A percentile compares a stretch with the other conserved stretches of the same genome.
phyloP scores from a whole-genome alignment of 2,797 vertebrate species.

The Eulemur rubriventer region DNA sequence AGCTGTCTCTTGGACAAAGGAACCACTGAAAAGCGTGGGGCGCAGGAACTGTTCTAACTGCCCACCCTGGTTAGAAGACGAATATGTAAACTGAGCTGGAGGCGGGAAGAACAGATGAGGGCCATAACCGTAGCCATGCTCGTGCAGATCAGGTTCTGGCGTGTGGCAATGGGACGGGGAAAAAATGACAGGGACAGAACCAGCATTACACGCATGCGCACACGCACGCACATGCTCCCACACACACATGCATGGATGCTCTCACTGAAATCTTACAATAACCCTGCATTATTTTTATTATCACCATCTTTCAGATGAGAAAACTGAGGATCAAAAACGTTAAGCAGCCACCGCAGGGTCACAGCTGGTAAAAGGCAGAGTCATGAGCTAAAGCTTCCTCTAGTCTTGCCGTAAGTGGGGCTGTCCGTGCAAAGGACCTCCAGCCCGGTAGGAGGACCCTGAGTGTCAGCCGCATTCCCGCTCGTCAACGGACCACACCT shows the following conservation, averaged over 20 bases:
- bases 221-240: not conserved
- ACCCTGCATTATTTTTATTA: not conserved
- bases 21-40: not conserved
- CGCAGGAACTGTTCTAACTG: not conserved
- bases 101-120: not conserved
- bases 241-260: no score
- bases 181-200: not conserved
- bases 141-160: not conserved
- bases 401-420: not conserved
- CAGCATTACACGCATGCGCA: accelerated
- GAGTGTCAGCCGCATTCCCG: not conserved
- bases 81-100: not conserved
- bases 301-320: not conserved
- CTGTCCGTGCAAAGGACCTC: not conserved
- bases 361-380: not conserved
- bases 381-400: not conserved
- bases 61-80: not conserved
- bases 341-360: not conserved
- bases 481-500: not conserved
- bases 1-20: not conserved
- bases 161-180: not conserved
- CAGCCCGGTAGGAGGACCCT: accelerated
- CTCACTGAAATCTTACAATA: not conserved
- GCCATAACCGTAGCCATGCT: not conserved
- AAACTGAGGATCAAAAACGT: not conserved